Base-by-base conservation (phyloP, 2,797 vertebrate genomes). In the Botia almorhae region DNA sequence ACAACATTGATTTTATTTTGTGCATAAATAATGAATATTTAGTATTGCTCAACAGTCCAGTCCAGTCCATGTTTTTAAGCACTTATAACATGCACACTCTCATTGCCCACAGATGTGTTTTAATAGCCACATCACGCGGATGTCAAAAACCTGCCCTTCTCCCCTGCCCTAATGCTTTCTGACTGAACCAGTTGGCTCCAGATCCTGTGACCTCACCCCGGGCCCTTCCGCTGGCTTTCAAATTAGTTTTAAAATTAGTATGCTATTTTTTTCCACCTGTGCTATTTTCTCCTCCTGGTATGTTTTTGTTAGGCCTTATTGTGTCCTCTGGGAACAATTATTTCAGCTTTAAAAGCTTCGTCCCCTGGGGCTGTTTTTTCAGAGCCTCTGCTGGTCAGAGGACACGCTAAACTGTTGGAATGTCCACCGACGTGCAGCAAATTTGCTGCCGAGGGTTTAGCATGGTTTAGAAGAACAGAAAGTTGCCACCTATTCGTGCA, bases 201-300 rank as follows among this genome's bases (percentile, higher is more conserved):
- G 63, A 69, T 64, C 48, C 58, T 83, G 68, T 87, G 85, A 86
- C 84, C 81, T 87, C 81, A 81, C 85, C 83, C 68, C 74, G 69
- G 83, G 84, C 68, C 19, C 69, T 85, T 85, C 72, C 43, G 71
- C 60, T 63, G 55, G 77, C 76, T 55, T 78, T 80, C 63, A 79
- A 82, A 86, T 84, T 86, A 84, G 80, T 63, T 72, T 80, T 63
- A 84, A 80, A 83, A 84, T 84, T 81, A 87, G 72, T 74, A 87
- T 84, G 84, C 67, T 81, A 84, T 76, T 81, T 84, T 81, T 81
- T 78, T 73, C 67, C 69, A 76, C 80, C 70, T 75, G 43, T 55
- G 36, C 71, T 60, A 75, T 78, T 85, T 81, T 60, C 56, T 75
- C 65, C 73, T 75, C 21, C 68, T 33, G 46, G 71, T 67, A 69